Base-by-base conservation (phyloP, 2,888 invertebrate genomes). In the Muscina levida region DNA sequence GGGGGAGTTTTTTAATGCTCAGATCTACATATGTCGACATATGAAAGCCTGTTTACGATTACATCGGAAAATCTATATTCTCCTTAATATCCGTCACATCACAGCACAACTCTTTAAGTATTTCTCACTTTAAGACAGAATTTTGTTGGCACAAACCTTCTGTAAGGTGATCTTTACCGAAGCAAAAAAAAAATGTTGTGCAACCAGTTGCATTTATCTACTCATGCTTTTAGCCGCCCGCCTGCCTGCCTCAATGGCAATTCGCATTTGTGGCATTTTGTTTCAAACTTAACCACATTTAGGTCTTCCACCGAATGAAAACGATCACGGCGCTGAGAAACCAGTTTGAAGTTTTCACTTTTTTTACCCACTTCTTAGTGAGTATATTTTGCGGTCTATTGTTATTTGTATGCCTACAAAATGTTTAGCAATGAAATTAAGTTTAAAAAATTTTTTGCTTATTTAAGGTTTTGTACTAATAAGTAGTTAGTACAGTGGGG, bases 231-330 rank as follows among this genome's bases (percentile, higher is more conserved):
- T 11, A 22, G 17, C 22, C 2, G 22, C 11, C 2, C 2, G 24
- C 13, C 26, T 56, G 24, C 1, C n/a, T 26, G 44, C n/a, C 44
- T 8, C n/a, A n/a, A n/a, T n/a, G 56, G 1, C 11, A 59, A 1
- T 39, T 59, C 39, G 19, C 10, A 22, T 17, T 59, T 59, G 37
- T 31, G 31, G 31, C 8, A 8, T 31, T 8, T 73, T 65, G 51
- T 24, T 51, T 37, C 59, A 51, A 44, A 26, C n/a, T 68, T 68
- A 77, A 81, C 81, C 81, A 68, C 81, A 81, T 72, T 81, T 77
- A 48, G 68, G 46, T 42, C 72, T 48, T 67, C 62, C 71, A 48
- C 39, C 42, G 8, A 31, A 31, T 59, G 46, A 71, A 68, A 73
- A 19, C 56, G 22, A 62, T 72, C 71, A 42, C 39, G 13, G 37